Percentiles rank a stretch among this genome's conserved stretches.
These are phyloP conservation scores for Saguinus midas DNA, from an alignment of 2,113 vertebrate genomes.

Conservation along the genomic window DNA sequence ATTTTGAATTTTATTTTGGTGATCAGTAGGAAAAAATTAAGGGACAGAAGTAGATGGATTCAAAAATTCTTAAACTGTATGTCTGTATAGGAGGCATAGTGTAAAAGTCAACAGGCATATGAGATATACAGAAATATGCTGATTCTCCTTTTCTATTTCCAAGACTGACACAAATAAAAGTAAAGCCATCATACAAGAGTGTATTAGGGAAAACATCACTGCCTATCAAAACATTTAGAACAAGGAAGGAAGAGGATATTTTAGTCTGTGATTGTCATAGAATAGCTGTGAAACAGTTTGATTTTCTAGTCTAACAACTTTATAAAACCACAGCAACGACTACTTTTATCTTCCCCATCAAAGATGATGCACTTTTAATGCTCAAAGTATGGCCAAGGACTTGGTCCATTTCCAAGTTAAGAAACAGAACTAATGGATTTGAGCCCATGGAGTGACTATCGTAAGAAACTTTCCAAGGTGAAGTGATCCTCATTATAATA, in stretches of 20 bases:
- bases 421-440: not conserved
- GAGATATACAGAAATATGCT: conserved; percentile 7
- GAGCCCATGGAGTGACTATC: not conserved
- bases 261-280: not conserved
- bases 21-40: not conserved
- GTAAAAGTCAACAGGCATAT: not conserved
- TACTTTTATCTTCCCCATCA: not conserved
- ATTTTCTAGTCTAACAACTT: not conserved
- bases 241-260: not conserved
- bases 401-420: not conserved
- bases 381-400: not conserved
- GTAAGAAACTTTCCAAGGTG: not conserved
- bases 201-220: not conserved
- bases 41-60: not conserved
- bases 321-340: not conserved
- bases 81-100: not conserved
- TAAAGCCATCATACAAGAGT: not conserved
- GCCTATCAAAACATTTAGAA: not conserved
- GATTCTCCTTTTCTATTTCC: not conserved
- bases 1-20: not conserved
- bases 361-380: not conserved
- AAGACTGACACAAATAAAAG: not conserved
- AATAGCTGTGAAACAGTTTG: not conserved
- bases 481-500: not conserved
- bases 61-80: not conserved